phyloP scores from a whole-genome alignment of 2,888 invertebrate species.

The Norana najaformis region DNA sequence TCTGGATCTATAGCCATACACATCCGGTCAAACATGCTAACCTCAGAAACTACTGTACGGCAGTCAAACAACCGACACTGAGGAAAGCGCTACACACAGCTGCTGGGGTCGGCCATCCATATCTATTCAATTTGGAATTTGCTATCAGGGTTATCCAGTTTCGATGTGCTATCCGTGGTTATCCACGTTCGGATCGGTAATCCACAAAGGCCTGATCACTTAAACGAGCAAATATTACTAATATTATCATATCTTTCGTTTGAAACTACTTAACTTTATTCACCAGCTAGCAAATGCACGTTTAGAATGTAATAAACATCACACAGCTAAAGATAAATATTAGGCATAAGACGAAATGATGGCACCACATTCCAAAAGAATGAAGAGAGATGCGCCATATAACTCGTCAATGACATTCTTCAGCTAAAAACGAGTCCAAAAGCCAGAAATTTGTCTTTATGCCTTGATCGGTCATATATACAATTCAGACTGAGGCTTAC shows the following conservation, averaged over 20 bases:
- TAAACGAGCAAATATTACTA: not conserved
- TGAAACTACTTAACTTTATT: not conserved
- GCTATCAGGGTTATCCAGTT: not conserved
- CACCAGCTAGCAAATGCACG: not conserved
- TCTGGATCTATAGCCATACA: not conserved
- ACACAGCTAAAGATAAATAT: not conserved
- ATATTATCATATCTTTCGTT: not conserved
- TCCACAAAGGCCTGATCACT: not conserved
- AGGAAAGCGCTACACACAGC: not conserved
- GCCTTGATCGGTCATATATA: not conserved
- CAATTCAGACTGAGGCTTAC: not conserved
- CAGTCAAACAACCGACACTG: not conserved
- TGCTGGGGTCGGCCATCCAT: not conserved
- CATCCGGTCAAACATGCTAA: not conserved
- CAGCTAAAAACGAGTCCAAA: not conserved
- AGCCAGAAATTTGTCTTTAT: not conserved
- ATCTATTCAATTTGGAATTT: not conserved
- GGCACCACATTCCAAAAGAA: conserved; percentile 1
- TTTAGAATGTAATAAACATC: not conserved
- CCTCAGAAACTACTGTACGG: not conserved
- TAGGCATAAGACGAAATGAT: not conserved
- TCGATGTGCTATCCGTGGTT: not conserved
- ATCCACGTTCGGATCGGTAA: too few relatives aligned
- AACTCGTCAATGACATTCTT: conserved; percentile 13
- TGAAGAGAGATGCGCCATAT: conserved; percentile 7